Evolutionary conservation across 1,140 invertebrate species (phyloP), one percentile per base, ranked within the genome.

Genomic region (Aradophagus sp.): DNA sequence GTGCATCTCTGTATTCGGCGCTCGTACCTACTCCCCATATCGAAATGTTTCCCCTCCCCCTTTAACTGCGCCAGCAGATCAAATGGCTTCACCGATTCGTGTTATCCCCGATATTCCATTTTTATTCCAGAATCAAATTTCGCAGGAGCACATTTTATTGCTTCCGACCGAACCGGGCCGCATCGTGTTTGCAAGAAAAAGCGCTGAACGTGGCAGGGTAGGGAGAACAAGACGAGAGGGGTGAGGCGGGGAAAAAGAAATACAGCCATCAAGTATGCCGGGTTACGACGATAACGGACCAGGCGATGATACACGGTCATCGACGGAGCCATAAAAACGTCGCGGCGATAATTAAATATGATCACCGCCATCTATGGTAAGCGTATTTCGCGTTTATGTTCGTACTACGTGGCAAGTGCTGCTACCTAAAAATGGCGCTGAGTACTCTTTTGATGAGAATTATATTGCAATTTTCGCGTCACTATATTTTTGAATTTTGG

Each of bases 41-140:
- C 83, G 83, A 85, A 83, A 83, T 84, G 82, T 83, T 84, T 78
- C 76, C 76, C 69, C 73, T 58, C 75, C 75, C 66, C 75, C 27
- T 77, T 68, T 44, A 62, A 59, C 65, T 63, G 14, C 61, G 62
- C 77, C 74, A 73, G 59, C 72, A 83, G 82, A 85, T 84, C 82
- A 84, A 85, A 85, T 85, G 84, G 83, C 84, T 85, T 85, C 84
- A 85, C 83, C 84, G 83, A 85, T 85, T 84, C 82, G 79, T 83
- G 80, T 84, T 84, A 84, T 83, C 72, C 79, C 67, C 79, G 74
- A 81, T 82, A 83, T 83, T 84, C 80, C 77, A 83, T 82, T 83
- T 83, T 84, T 84, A 84, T 84, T 83, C 77, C 76, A 74, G 80
- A 84, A 84, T 84, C 82, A 84, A 84, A 84, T 84, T 84, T 83